Conservation (phyloP, 2,797 vertebrate genomes). For the Esox lucius region DNA sequence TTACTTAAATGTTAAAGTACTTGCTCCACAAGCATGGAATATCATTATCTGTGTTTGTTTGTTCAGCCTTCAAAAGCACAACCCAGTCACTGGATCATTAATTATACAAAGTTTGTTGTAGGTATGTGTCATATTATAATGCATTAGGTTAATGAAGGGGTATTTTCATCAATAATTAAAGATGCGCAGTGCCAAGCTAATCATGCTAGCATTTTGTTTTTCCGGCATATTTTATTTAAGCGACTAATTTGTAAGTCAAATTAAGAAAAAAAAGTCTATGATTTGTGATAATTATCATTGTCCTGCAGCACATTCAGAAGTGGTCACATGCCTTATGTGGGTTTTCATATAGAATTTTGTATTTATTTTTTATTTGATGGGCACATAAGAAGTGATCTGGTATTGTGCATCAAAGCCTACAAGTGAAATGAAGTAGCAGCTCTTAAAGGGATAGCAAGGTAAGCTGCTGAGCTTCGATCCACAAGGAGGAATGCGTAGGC, state of each 20-base stretch:
- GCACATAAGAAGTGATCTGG: conserved; percentile 23
- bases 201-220: conserved; percentile 31
- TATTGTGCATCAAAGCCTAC: neutral
- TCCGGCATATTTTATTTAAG: conserved; percentile 52
- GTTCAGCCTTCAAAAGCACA: neutral
- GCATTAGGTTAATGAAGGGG: neutral
- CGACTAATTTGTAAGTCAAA: conserved; percentile 32
- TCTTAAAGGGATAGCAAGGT: neutral
- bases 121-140: neutral
- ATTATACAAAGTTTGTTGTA: neutral
- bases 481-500: neutral
- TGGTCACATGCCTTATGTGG: conserved; percentile 31
- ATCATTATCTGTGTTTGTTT: neutral
- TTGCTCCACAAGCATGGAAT: neutral
- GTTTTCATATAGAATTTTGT: conserved; percentile 42
- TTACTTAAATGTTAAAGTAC: neutral
- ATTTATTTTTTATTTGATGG: too few relatives aligned
- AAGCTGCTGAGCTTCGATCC: neutral
- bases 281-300: conserved; percentile 29
- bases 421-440: neutral
- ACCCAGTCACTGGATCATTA: neutral
- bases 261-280: conserved; percentile 31
- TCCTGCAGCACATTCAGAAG: conserved; percentile 32
- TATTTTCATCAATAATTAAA: neutral
- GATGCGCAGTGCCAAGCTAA: neutral